Evolutionary conservation across 2,797 vertebrate species (phyloP).

Genomic region (Poeciliopsis presidionis): DNA sequence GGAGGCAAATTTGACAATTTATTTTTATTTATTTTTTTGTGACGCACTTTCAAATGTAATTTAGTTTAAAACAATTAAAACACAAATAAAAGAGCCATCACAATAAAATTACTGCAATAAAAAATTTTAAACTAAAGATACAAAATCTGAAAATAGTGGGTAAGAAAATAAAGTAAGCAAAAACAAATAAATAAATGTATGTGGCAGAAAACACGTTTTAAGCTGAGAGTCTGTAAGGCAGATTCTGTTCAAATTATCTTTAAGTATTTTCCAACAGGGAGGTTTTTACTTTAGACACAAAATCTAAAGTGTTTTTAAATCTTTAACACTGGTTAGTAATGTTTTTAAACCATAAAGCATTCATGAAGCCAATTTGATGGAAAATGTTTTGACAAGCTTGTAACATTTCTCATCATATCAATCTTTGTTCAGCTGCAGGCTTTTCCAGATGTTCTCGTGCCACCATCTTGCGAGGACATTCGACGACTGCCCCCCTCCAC

Average conservation of each 20-base stretch:
- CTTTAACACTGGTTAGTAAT: background rate
- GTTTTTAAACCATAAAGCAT: background rate
- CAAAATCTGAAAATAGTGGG: background rate
- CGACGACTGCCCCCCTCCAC: conserved; percentile 57
- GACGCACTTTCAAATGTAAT: background rate
- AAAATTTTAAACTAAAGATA: background rate
- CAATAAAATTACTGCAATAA: background rate
- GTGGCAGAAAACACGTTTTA: background rate
- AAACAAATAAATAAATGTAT: background rate
- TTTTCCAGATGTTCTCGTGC: conserved; percentile 72
- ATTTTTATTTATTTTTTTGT: background rate
- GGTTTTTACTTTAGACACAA: background rate
- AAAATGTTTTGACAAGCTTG: background rate
- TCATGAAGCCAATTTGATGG: background rate
- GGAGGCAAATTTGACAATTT: background rate
- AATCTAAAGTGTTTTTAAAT: no score
- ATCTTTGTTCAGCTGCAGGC: conserved; percentile 69
- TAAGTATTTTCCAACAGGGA: background rate
- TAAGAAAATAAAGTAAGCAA: background rate
- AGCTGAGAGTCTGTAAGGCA: background rate
- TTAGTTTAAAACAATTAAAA: background rate
- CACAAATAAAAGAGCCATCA: background rate
- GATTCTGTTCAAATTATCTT: background rate
- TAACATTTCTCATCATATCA: background rate
- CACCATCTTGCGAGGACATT: conserved; percentile 51